Evolutionary conservation across 2,113 vertebrate genomes (phyloP), one percentile per base, ranked within the genome.

Genomic region (Glareola pratincola): DNA sequence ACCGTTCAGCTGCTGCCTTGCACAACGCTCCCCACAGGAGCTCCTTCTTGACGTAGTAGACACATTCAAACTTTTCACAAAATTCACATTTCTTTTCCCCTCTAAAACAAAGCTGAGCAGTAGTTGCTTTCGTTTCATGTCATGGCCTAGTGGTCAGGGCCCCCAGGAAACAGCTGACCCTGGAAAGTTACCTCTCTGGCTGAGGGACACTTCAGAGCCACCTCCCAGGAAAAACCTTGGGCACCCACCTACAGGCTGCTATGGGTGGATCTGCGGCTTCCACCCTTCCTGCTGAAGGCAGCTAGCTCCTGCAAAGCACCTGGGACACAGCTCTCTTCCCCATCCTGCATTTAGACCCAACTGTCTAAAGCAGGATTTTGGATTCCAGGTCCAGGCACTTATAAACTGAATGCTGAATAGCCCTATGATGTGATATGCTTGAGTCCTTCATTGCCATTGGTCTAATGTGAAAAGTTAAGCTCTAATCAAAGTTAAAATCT

Each of bases 361-460:
- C 8, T 50, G 22, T 17, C 41, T 77, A 59, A 86, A 81, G n/a
- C 2, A 60, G 14, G 36, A 89, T 66, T 81, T 91, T 50, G 21
- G 26, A 43, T 64, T 64, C 36, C 47, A 77, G 81, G 8, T 10
- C 12, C 48, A 48, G 36, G 27, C 45, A 69, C 26, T 90, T 60
- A 30, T 0, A 16, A 90, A 34, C 1, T 74, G 41, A 75, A 53
- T 36, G 19, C 1, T 69, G n/a, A 77, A 62, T 20, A 68, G 9
- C 34, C 34, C 63, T 91, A 27, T 0, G 3, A 48, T 0, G 0
- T 21, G 22, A 50, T 16, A 50, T 16, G 5, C 18, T 68, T 8
- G 16, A 94, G 19, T 59, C 27, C 56, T 78, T 72, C 48, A 32
- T 19, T 57, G 14, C 37, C 88, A 29, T 8, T 67, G 45, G 22